Evolutionary conservation across 2,113 vertebrate genomes (phyloP).

Genomic region (human (Homo sapiens)): DNA sequence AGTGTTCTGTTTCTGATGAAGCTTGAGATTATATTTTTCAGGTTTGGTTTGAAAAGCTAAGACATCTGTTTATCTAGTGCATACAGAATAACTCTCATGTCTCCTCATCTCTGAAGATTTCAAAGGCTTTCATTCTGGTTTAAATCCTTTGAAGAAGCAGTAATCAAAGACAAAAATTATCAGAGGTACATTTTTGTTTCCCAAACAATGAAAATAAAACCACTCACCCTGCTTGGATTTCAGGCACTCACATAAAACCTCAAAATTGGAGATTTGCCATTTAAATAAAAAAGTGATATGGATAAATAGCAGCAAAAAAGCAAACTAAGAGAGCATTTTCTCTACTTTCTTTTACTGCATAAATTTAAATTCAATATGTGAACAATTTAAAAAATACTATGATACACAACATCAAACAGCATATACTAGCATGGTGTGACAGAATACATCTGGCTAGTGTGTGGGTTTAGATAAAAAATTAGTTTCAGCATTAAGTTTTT

Average conservation of each 20-base stretch:
- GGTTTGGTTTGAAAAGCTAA: conserved; percentile 88
- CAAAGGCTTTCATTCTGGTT: conserved; percentile 91
- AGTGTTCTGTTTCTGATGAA: conserved; percentile 86
- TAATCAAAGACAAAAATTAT: conserved; percentile 93
- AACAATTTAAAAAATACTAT: conserved; percentile 85
- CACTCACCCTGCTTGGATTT: conserved; percentile 83
- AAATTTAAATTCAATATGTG: conserved; percentile 85
- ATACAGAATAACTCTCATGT: conserved; percentile 89
- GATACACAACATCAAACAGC: conserved; percentile 84
- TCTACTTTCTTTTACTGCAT: conserved; percentile 82
- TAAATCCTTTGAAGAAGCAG: conserved; percentile 90
- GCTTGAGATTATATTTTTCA: conserved; percentile 87
- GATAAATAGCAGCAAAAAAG: conserved; percentile 80
- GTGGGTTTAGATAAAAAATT: conserved; percentile 78
- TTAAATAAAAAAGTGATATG: conserved; percentile 85
- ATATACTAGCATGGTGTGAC: conserved; percentile 81
- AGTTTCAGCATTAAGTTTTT: conserved; percentile 65
- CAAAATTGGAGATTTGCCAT: conserved; percentile 87
- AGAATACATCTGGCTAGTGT: conserved; percentile 75
- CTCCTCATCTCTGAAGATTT: conserved; percentile 91
- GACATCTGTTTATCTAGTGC: conserved; percentile 90
- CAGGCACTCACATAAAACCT: conserved; percentile 84
- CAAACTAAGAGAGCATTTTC: conserved; percentile 76
- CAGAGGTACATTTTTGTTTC: conserved; percentile 92
- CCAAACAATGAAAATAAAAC: conserved; percentile 91